Percentiles rank a stretch among this genome's conserved stretches.
Conservation (phyloP, 2,113 vertebrate genomes). For the Crotalus viridis region DNA sequence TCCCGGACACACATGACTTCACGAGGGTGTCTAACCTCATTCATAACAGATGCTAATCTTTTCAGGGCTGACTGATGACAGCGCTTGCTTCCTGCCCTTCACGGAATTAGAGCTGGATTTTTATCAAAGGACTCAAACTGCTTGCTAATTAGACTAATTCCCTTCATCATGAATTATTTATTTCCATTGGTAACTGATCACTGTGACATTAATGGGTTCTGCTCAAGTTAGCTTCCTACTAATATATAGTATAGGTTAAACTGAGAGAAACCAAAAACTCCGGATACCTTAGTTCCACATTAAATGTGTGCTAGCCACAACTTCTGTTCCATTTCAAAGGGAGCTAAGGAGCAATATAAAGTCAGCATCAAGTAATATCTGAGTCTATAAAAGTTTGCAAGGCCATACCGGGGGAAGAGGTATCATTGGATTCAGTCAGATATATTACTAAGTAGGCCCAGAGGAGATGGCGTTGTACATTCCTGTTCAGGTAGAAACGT, state of each 20-base stretch:
- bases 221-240: conserved; percentile 88
- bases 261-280: conserved; percentile 69
- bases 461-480: background rate
- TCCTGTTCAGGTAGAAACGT: background rate
- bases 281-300: conserved; percentile 69
- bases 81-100: conserved; percentile 89
- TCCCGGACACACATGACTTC: conserved; percentile 94
- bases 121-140: conserved; percentile 98
- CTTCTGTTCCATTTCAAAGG: conserved; percentile 59
- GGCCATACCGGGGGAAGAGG: background rate
- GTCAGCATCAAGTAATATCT: conserved; percentile 19
- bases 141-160: conserved; percentile 99
- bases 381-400: background rate
- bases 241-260: conserved; percentile 82
- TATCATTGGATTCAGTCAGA: background rate
- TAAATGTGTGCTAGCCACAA: conserved; percentile 64
- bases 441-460: background rate
- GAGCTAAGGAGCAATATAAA: conserved; percentile 40
- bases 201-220: conserved; percentile 92
- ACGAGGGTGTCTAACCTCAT: conserved; percentile 90
- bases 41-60: conserved; percentile 98
- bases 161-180: conserved; percentile 98
- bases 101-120: conserved; percentile 90
- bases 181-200: conserved; percentile 95
- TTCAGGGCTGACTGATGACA: conserved; percentile 97